A percentile compares a stretch with the other conserved stretches of the same genome.
Conservation (phyloP, 2,888 invertebrate genomes). For the Lithophane ornitopus region DNA sequence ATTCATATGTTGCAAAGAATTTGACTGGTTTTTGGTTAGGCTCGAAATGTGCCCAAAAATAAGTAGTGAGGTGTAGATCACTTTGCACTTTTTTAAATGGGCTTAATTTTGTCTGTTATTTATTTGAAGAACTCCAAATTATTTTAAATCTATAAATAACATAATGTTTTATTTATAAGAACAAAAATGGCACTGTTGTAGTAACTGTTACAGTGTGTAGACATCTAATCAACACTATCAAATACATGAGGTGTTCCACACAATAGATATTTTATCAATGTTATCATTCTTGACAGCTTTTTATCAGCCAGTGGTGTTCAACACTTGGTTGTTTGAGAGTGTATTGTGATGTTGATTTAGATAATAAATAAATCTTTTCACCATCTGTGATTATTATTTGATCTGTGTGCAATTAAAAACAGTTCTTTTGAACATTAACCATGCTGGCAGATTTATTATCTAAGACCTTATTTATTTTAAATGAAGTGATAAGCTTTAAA, state of each 20-base stretch:
- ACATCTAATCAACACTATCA: constrained; percentile 40
- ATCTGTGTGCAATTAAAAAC: background rate
- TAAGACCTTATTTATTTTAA: background rate
- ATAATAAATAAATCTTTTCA: background rate
- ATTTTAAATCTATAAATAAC: background rate
- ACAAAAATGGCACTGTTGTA: background rate
- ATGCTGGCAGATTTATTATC: background rate
- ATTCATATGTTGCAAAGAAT: background rate
- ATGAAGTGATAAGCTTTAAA: background rate
- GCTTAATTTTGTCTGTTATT: background rate
- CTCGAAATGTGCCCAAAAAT: background rate
- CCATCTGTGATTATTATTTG: background rate
- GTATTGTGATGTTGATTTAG: background rate
- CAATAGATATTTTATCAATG: constrained; percentile 60
- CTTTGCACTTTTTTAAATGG: background rate
- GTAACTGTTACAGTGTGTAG: background rate
- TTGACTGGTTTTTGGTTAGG: background rate
- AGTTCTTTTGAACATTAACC: background rate
- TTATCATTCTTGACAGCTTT: constrained; percentile 64
- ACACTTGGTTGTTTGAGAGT: constrained; percentile 58
- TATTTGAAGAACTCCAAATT: background rate
- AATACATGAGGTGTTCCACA: constrained; percentile 44
- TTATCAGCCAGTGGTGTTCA: constrained; percentile 71
- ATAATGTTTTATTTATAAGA: background rate
- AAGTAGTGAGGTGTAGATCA: background rate